phyloP scores from a whole-genome alignment of 2,888 invertebrate genomes.

The Eristalis pertinax region DNA sequence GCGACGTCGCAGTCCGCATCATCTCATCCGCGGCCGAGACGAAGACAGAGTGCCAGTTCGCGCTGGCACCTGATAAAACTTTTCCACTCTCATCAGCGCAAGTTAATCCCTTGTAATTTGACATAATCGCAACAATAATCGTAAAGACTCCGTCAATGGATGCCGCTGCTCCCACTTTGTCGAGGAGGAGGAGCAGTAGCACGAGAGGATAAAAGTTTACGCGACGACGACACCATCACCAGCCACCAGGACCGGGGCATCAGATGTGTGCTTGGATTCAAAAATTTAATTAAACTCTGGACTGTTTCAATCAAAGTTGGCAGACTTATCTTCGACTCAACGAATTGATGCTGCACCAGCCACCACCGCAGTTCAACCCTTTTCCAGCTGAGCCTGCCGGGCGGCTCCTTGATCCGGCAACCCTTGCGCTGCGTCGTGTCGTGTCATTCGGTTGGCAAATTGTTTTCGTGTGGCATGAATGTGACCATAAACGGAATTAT shows the following conservation, averaged over 20 bases:
- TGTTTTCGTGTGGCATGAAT: conserved; percentile 71
- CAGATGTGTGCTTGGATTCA: conserved; percentile 70
- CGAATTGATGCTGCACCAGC: conserved; percentile 22
- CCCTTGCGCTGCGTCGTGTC: conserved; percentile 51
- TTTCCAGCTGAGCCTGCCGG: conserved; percentile 52
- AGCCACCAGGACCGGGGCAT: conserved; percentile 35
- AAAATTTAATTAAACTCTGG: conserved; percentile 72
- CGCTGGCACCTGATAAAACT: conserved; percentile 69
- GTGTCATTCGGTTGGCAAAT: conserved; percentile 50
- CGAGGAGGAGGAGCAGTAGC: no score
- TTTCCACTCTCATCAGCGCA: conserved; percentile 52
- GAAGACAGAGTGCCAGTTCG: not conserved
- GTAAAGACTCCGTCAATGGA: conserved; percentile 73
- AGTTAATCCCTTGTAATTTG: conserved; percentile 75
- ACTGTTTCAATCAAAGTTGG: conserved; percentile 72
- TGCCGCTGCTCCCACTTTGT: not conserved
- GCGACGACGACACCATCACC: conserved; percentile 15
- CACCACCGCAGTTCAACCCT: conserved; percentile 43
- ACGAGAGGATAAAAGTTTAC: not conserved
- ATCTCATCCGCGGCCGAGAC: no score
- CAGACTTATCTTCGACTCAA: conserved; percentile 66
- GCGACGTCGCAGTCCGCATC: conserved; percentile 14
- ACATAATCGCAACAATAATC: conserved; percentile 74
- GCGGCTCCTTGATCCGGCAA: conserved; percentile 16
- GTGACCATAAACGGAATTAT: conserved; percentile 72